These are phyloP conservation scores for Etheostoma spectabile DNA, from an alignment of 2,113 vertebrate genomes.

Conservation along the genomic window DNA sequence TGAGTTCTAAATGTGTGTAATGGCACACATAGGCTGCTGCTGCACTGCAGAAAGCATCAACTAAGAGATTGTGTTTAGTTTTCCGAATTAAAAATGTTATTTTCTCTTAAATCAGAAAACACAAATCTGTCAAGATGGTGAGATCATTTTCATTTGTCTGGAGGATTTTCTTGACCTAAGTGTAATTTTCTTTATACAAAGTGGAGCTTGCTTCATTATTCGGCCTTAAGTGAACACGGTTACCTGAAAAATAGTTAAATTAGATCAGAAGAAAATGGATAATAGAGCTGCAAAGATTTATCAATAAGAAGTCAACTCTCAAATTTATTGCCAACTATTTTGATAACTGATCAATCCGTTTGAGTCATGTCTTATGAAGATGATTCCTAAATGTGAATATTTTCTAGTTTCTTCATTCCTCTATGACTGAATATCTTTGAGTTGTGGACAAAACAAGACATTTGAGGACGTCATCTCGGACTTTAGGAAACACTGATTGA, in stretches of 20 bases:
- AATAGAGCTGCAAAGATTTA: neutral
- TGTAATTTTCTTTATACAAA: conserved; percentile 16
- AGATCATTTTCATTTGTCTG: conserved; percentile 26
- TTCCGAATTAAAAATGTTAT: conserved; percentile 9
- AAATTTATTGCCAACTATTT: no score
- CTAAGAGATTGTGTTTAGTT: conserved; percentile 9
- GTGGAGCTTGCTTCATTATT: neutral
- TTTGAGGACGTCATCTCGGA: no score
- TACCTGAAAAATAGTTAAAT: neutral
- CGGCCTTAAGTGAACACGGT: neutral
- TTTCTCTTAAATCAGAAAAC: conserved; percentile 3
- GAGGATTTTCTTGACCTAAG: conserved; percentile 15
- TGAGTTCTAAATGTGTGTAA: conserved; percentile 48
- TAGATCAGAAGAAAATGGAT: conserved; percentile 4
- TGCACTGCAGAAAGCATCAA: conserved; percentile 37
- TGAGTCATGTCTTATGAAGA: no score
- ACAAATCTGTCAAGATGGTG: conserved; percentile 12
- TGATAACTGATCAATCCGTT: no score
- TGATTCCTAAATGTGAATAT: no score
- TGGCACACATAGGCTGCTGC: conserved; percentile 31
- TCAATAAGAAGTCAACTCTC: no score
- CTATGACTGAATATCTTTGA: no score
- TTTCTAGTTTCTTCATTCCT: no score
- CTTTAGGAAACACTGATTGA: no score
- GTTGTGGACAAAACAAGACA: no score